A percentile compares a stretch with the other conserved stretches of the same genome.
These are phyloP conservation scores for Tetragonula clypearis DNA, from an alignment of 1,140 invertebrate genomes.

Conservation along the genomic window DNA sequence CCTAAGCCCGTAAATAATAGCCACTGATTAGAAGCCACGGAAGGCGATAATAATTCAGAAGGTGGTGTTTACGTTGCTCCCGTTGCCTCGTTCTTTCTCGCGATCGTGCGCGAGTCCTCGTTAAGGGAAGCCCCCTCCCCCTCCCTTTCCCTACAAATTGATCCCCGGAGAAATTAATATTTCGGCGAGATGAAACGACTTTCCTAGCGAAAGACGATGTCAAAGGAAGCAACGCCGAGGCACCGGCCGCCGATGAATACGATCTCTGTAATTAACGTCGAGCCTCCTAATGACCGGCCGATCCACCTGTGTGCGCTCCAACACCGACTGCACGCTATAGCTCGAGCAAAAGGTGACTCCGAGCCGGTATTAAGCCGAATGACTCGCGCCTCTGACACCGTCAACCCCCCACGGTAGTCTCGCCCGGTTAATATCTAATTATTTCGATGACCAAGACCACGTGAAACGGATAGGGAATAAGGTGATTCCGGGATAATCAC, in stretches of 20 bases:
- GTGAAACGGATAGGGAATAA: constrained; percentile 71
- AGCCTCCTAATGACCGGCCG: constrained; percentile 72
- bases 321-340: constrained; percentile 20
- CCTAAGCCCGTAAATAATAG: constrained; percentile 53
- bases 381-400: constrained; percentile 71
- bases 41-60: constrained; percentile 61
- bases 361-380: constrained; percentile 77
- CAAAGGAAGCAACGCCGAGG: constrained; percentile 63
- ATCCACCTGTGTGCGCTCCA: constrained; percentile 68
- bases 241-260: constrained; percentile 68
- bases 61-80: constrained; percentile 57
- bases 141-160: not conserved
- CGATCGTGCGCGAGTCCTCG: constrained; percentile 52
- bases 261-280: constrained; percentile 79
- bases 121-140: constrained; percentile 28
- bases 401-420: constrained; percentile 73
- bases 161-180: constrained; percentile 65
- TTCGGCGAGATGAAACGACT: constrained; percentile 78
- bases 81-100: constrained; percentile 41
- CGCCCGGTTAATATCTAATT: constrained; percentile 77
- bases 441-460: constrained; percentile 68
- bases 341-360: constrained; percentile 47
- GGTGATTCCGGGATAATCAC: constrained; percentile 55
- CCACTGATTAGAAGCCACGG: constrained; percentile 57
- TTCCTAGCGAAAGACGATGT: constrained; percentile 63